Evolutionary conservation across 1,140 invertebrate species (phyloP), one percentile per base, ranked within the genome.

Genomic region (Aphaenogaster ashmeadi): DNA sequence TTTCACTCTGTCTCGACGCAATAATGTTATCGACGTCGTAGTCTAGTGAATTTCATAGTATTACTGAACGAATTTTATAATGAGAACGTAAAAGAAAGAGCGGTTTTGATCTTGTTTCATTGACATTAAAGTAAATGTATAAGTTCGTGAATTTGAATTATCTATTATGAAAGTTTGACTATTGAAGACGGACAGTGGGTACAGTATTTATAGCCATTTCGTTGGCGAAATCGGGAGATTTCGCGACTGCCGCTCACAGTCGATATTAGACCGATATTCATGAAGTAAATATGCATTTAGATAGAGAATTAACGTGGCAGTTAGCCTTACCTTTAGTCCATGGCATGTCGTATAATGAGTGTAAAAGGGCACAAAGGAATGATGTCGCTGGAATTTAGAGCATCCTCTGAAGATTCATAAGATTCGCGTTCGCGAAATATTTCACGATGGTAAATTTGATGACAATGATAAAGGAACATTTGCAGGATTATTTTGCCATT

Each of bases 201-300:
- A 18, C 18, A 58, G n/a, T n/a, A 72, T 83, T 72, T 72, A 83
- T 44, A 33, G 54, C 15, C 41, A 60, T 71, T 75, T 62, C 27
- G 56, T 38, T 21, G 18, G 33, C n/a, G 33, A 74, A 74, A 11
- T 83, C 80, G 80, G 60, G 54, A 74, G 71, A 62, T 84, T 84
- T 47, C 9, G 11, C 15, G 67, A 83, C 71, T 74, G 41, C 80
- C 67, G 67, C 67, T 83, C 11, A 44, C 56, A 50, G 66, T 54
- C 66, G 41, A 60, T 84, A 75, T 84, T 84, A 75, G 69, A 75
- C 80, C 80, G 80, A 75, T 84, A 84, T 84, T 84, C 80, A 84
- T 84, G 80, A 75, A 75, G 80, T 84, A 84, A 84, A 84, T 84
- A 75, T 84, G 69, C 80, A 84, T 84, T 84, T 84, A 84, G 69